phyloP scores from a whole-genome alignment of 1,140 invertebrate species.

The Pollicipes pollicipes region DNA sequence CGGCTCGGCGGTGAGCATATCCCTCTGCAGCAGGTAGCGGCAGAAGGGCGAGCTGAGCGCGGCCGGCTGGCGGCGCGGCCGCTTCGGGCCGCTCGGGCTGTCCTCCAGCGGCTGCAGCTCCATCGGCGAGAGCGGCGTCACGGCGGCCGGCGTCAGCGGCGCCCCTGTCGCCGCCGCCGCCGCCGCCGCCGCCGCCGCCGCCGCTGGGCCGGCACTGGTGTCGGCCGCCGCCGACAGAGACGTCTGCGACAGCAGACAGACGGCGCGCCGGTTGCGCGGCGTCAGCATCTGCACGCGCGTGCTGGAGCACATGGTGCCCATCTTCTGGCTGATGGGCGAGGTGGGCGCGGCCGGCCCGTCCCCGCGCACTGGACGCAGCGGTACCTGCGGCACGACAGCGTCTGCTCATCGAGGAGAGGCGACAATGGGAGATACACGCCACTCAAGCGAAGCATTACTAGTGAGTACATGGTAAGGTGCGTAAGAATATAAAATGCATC shows the following conservation, averaged over 20 bases:
- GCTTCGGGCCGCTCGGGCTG: not conserved
- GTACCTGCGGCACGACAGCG: too few species aligned
- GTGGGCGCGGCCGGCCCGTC: not conserved
- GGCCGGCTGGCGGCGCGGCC: not conserved
- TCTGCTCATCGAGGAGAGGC: too few species aligned
- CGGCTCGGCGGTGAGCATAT: conserved; percentile 1
- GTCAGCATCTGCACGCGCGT: not conserved
- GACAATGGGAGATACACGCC: too few species aligned
- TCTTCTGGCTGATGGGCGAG: not conserved
- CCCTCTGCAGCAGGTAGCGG: not conserved
- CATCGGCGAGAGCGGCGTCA: not conserved
- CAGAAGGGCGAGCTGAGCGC: not conserved
- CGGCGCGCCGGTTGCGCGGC: not conserved
- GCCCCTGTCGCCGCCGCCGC: too few species aligned
- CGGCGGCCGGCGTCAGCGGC: too few species aligned
- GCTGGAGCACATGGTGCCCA: not conserved
- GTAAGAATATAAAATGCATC: too few species aligned
- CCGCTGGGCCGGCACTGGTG: too few species aligned
- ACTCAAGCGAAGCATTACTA: too few species aligned
- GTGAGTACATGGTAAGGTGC: too few species aligned
- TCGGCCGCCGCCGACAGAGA: not conserved
- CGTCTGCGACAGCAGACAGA: not conserved
- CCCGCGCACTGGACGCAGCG: not conserved
- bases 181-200: too few species aligned
- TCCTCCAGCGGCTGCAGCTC: not conserved